Evolutionary conservation across 37 sponge, comb jelly and placozoan genomes (phyloP), one percentile per base, ranked within the genome.

Genomic region (Axinella damicornis): DNA sequence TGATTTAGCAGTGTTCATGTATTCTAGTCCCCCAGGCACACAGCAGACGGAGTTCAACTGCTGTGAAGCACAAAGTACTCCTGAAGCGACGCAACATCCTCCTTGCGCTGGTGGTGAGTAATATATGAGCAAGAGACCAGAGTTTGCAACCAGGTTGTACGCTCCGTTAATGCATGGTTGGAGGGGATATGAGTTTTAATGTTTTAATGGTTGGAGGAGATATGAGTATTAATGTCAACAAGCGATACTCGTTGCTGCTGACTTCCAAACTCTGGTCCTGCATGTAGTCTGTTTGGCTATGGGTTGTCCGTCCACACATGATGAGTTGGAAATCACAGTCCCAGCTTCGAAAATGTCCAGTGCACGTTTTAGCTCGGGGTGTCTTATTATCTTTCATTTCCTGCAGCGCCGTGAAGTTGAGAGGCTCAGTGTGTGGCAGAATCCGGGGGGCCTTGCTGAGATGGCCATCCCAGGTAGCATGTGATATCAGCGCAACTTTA

Each of bases 381-480:
- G 46, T 46, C 46, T 46, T 46, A 46, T 46, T 9, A 46, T 46
- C 9, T 46, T 38, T 15, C 63, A 58, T 80, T 19, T 5, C 57
- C 20, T 57, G 9, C 40, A 89, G 89, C 71, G 82, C 62, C 89
- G 84, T 69, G 94, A 93, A 66, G 74, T 93, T 25, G 90, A 89
- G 68, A 32, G 94, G n/a, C 70, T 93, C 68, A 83, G 79, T 76
- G 82, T 86, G 37, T 93, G 90, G 87, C 75, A 85, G 75, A 93
- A 93, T 65, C 83, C 85, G 13, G 57, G 53, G 21, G 55, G 33
- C 0, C 76, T 28, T 17, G 56, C 83, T 22, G 89, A 89, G 9
- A 53, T 77, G 33, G 53, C 14, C 20, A 25, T 82, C n/a, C 84
- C 89, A 54, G 77, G 88, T 87, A 36, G n/a, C n/a, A n/a, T n/a